Conservation (phyloP, 2,113 vertebrate genomes). For the Cottus gobio region DNA sequence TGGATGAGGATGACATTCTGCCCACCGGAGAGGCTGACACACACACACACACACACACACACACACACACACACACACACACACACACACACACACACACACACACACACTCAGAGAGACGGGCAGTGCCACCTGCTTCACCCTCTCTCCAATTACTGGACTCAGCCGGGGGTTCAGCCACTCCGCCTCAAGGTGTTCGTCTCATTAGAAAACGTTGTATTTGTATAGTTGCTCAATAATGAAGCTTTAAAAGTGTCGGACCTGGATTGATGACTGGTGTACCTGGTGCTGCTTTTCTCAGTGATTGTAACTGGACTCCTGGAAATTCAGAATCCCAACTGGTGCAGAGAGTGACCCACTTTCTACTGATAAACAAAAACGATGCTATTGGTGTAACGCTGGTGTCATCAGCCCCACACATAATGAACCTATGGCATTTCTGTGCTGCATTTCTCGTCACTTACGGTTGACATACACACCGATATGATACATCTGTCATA, state of each 20-base stretch:
- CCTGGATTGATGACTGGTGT: not conserved
- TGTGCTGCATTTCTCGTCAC: not conserved
- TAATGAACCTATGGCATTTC: not conserved
- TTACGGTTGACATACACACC: not conserved
- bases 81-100: constrained; percentile 7
- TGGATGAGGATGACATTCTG: constrained; percentile 41
- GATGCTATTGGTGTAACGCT: too few relatives aligned
- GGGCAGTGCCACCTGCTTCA: constrained; percentile 56
- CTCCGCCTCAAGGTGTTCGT: not conserved
- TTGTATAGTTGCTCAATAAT: not conserved
- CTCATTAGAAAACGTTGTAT: not conserved
- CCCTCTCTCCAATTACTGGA: constrained; percentile 51
- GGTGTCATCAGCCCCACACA: not conserved
- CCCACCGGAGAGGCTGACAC: constrained; percentile 5
- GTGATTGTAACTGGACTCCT: not conserved
- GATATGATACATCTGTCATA: not conserved
- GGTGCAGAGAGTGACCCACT: not conserved
- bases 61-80: constrained; percentile 31
- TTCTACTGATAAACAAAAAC: not conserved
- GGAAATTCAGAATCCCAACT: not conserved
- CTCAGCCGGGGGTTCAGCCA: constrained; percentile 38
- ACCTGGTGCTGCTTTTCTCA: not conserved
- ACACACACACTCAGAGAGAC: constrained; percentile 5
- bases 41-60: constrained; percentile 34
- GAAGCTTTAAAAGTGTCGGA: not conserved